These are phyloP conservation scores for Lophius piscatorius DNA, from an alignment of 2,113 vertebrate genomes.

Conservation along the genomic window DNA sequence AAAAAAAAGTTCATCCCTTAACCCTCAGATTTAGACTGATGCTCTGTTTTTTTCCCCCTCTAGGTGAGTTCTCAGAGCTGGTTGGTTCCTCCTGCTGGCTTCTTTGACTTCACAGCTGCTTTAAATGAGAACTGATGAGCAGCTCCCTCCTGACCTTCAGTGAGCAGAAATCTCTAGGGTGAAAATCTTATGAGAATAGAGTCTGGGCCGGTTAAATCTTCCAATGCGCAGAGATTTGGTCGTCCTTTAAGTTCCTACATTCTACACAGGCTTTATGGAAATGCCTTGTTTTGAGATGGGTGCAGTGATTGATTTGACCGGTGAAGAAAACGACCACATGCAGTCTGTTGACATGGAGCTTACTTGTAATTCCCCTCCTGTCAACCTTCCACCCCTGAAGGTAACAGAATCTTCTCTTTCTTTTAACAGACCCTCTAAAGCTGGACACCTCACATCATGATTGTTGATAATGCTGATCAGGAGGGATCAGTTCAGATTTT, in stretches of 20 bases:
- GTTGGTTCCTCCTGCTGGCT: background rate
- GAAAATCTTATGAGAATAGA: background rate
- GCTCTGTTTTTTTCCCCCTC: no score
- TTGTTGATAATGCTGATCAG: background rate
- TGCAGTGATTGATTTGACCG: conserved; percentile 29
- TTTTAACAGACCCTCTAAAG: background rate
- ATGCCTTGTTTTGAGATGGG: conserved; percentile 39
- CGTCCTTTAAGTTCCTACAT: background rate
- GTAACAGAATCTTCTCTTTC: conserved; percentile 40
- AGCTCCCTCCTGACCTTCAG: background rate
- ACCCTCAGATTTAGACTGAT: no score
- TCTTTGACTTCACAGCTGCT: conserved; percentile 28
- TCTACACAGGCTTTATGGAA: background rate
- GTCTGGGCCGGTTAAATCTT: no score
- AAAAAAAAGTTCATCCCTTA: no score
- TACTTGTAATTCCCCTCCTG: conserved; percentile 29
- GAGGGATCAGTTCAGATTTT: background rate
- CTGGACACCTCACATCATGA: background rate
- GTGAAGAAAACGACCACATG: conserved; percentile 30
- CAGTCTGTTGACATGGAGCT: conserved; percentile 69
- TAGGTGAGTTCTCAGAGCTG: background rate
- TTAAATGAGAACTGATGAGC: conserved; percentile 43
- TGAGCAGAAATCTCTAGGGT: background rate
- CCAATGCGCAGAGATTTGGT: background rate
- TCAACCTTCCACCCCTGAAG: conserved; percentile 18